Evolutionary conservation across 2,797 vertebrate genomes (phyloP).

Genomic region (Pogoniulus pusillus): DNA sequence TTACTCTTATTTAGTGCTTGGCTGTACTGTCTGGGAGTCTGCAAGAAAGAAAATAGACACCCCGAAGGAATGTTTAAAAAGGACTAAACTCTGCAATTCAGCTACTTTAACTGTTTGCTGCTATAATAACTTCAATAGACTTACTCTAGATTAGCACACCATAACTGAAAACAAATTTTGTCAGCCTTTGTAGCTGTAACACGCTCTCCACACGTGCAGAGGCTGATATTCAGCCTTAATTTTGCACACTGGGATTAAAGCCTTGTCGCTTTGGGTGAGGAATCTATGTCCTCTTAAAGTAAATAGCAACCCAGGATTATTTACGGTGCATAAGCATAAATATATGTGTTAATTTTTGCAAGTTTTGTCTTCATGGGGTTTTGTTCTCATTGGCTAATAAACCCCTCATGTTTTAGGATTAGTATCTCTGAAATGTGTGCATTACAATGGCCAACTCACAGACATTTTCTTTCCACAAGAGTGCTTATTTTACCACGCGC

Average conservation of each 20-base stretch:
- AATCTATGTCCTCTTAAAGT: not conserved
- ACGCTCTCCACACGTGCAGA: not conserved
- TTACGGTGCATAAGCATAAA: not conserved
- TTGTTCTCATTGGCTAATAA: not conserved
- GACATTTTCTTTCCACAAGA: not conserved
- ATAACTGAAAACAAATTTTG: not conserved
- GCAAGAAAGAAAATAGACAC: slow-evolving; percentile 55
- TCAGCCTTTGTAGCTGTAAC: not conserved
- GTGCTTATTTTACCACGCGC: not conserved
- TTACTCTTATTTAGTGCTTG: slow-evolving; percentile 85
- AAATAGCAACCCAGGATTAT: not conserved
- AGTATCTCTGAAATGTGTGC: not conserved
- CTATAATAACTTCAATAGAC: not conserved
- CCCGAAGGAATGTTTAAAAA: not conserved
- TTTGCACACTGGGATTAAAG: not conserved
- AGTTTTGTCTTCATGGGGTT: not conserved
- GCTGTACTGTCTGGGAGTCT: slow-evolving; percentile 84
- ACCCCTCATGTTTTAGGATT: not conserved
- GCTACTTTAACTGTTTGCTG: not conserved
- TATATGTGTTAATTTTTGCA: not conserved
- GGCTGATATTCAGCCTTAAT: not conserved
- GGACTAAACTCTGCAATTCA: not conserved
- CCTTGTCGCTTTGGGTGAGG: not conserved
- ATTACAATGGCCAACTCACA: not conserved
- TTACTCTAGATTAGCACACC: not conserved